Base-by-base conservation (phyloP, 2,113 vertebrate species). In the Tympanuchus pallidicinctus region DNA sequence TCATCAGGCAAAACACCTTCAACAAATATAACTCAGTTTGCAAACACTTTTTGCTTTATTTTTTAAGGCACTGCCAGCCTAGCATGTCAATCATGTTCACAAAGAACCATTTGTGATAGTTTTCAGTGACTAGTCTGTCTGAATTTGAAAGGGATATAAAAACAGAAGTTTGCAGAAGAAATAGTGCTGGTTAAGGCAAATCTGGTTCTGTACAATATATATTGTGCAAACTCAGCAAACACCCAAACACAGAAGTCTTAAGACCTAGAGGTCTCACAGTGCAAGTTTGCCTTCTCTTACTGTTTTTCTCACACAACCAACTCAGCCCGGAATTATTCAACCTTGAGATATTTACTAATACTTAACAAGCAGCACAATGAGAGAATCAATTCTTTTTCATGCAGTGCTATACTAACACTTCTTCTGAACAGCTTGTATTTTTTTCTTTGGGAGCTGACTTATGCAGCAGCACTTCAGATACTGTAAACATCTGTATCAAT, bases 41-140 rank as follows among this genome's bases (percentile, higher is more conserved):
- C 71, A 91, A 96, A 92, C 76, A 72, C 40, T 85, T 90, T 87
- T 82, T 91, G 59, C 76, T 89, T 82, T 94, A 74, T 90, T 93
- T 95, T 94, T 89, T 67, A 73, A 89, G 78, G 57, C 25, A 28
- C 67, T 90, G 50, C 64, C 82, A 92, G 80, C 42, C 76, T 57
- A 57, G 20, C 42, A 69, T 65, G 72, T 91, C 90, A 94, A n/a
- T 84, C 70, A 50, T 4, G 11, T 66, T 94, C 82, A 93, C 52
- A 87, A 91, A 93, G 43, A 61, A 66, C 45, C 74, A 54, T 93
- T 95, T 74, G 54, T 12, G 0, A 61, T 1, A 1, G 30, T 61
- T 93, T 95, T 75, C 57, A 45, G 64, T 88, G 77, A 52, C 57
- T 78, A 63, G 40, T 75, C 40, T 36, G 66, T 59, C 71, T 90